Base-by-base conservation (phyloP, 2,888 invertebrate genomes). In the Desoria tigrina region DNA sequence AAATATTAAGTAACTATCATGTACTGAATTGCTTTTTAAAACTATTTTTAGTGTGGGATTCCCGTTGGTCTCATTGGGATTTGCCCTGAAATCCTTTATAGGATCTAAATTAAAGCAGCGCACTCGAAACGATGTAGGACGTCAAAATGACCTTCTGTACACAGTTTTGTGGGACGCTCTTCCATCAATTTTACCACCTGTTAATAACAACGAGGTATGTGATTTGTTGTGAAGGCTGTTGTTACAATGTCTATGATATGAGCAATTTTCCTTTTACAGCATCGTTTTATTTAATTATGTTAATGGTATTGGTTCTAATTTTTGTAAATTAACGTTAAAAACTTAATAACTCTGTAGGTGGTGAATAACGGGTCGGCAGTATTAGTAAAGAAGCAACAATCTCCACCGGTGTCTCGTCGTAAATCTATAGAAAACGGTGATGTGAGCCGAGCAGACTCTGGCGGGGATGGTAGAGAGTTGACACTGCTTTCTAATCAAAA, bases 41-140 rank as follows among this genome's bases (percentile, higher is more conserved):
- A 6, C 21, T 7, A 24, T 53, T n/a, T 39, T 45, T 58, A 75
- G 75, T 67, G 73, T 76, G 68, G 76, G 76, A 54, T 74, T 74
- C 62, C 76, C 76, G 51, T 71, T 76, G 74, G 76, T 76, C 76
- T 76, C 76, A 74, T 71, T 76, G 72, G 74, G 73, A 65, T 76
- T 76, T 69, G 73, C 71, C 64, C 72, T 76, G 51, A 76, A 74
- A 70, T 74, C 74, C 67, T 76, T 73, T 62, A 69, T 76, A 66
- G 74, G 74, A 60, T 71, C 70, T 60, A 71, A 74, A 60, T 65
- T 76, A 59, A 76, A 76, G 67, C 76, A 76, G 67, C 70, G 74
- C 57, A 76, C 73, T 60, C 72, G 74, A 61, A 74, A 76, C 62
- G 76, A 76, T 28, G 76, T 76, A 60, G 72, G 71, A 18, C 66